Conservation (phyloP, 1,140 invertebrate genomes). For the Calliopsis andreniformis region DNA sequence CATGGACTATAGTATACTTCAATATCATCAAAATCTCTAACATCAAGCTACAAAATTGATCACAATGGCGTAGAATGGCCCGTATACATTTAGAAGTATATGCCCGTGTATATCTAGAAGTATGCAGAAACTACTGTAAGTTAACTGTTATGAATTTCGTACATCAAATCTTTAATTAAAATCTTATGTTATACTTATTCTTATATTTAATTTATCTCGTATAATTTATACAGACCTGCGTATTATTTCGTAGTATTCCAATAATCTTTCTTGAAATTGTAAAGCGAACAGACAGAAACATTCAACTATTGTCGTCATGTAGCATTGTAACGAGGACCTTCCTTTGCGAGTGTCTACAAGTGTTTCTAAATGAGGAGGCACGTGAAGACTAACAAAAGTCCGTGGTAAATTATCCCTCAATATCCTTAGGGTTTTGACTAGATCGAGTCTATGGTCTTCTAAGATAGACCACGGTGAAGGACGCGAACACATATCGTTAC, state of each 20-base stretch:
- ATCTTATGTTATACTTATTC: no score
- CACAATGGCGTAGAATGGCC: no score
- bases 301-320: conserved; percentile 74
- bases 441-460: conserved; percentile 80
- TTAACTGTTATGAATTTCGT: no score
- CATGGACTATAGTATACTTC: no score
- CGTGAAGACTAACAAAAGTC: conserved; percentile 84
- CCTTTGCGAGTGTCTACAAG: conserved; percentile 63
- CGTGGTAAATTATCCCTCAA: conserved; percentile 84
- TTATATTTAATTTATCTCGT: no score
- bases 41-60: no score
- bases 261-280: conserved; percentile 44
- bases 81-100: no score
- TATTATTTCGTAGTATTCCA: conserved; percentile 74
- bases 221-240: conserved; percentile 72
- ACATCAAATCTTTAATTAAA: no score
- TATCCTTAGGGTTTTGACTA: conserved; percentile 81
- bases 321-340: conserved; percentile 71
- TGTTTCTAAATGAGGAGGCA: conserved; percentile 78
- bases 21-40: no score
- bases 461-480: conserved; percentile 71
- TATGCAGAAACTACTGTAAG: no score
- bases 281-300: conserved; percentile 83
- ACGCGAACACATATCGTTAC: conserved; percentile 83
- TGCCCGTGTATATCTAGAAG: no score